These are phyloP conservation scores for Machaerirhynchus nigripectus DNA, from an alignment of 2,113 vertebrate species.

Conservation along the genomic window DNA sequence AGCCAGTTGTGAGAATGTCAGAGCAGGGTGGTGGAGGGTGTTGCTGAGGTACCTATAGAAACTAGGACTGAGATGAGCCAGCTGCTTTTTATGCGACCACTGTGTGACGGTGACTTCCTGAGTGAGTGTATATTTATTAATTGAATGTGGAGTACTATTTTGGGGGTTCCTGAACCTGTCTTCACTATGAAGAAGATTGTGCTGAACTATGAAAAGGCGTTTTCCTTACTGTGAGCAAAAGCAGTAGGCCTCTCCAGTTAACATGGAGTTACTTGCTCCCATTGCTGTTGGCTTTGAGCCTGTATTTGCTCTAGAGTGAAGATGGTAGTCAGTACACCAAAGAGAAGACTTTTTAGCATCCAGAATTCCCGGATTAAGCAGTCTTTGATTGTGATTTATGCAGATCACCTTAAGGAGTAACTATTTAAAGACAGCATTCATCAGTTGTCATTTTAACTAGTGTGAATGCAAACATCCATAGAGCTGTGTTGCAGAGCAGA, in stretches of 20 bases:
- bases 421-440: background rate
- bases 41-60: constrained; percentile 10
- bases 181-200: background rate
- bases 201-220: background rate
- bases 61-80: background rate
- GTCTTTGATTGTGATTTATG: background rate
- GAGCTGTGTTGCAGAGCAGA: background rate
- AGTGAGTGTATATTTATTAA: background rate
- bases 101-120: background rate
- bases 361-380: background rate
- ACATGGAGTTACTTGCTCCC: background rate
- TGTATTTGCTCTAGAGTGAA: background rate
- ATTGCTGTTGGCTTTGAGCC: background rate
- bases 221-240: background rate
- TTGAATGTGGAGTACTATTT: background rate
- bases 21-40: background rate
- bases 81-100: background rate
- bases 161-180: background rate
- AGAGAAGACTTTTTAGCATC: background rate
- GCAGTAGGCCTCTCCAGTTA: background rate
- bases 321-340: background rate
- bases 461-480: background rate
- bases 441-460: background rate
- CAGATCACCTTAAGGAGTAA: background rate
- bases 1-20: background rate